phyloP scores from a whole-genome alignment of 2,113 vertebrate genomes.

The Ammospiza caudacuta region DNA sequence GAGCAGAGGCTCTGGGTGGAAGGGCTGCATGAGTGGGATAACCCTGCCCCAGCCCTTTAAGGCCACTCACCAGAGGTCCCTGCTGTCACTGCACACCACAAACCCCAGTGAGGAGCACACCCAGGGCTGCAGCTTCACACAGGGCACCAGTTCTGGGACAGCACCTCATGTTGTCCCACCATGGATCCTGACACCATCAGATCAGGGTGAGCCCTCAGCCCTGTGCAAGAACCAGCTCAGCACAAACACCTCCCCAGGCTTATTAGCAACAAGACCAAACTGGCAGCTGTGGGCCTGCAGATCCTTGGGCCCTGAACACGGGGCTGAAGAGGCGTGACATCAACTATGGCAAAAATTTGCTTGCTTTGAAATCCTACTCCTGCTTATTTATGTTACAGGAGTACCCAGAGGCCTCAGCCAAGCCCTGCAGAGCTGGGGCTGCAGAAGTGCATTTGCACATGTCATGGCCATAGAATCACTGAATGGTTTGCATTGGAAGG shows the following conservation, averaged over 20 bases:
- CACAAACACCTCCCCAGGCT: neutral
- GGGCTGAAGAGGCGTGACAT: neutral
- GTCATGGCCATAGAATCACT: neutral
- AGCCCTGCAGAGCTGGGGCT: neutral
- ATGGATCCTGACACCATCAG: accelerated
- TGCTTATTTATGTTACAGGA: conserved; percentile 19
- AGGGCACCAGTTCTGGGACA: neutral
- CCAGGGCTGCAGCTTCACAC: neutral
- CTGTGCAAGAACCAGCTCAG: neutral
- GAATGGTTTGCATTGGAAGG: neutral
- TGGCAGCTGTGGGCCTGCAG: neutral
- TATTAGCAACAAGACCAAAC: conserved; percentile 15
- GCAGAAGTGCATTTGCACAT: neutral
- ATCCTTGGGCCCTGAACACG: neutral
- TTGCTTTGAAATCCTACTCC: conserved; percentile 39
- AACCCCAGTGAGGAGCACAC: accelerated
- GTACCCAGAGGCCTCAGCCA: conserved; percentile 1
- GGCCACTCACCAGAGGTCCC: neutral
- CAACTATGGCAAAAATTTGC: conserved; percentile 30
- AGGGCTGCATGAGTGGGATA: accelerated
- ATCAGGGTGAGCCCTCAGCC: neutral
- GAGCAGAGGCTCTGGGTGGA: neutral
- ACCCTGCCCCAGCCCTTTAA: neutral
- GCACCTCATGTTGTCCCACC: accelerated
- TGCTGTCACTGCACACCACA: neutral